Percentiles rank a stretch among this genome's conserved stretches.
These are phyloP conservation scores for Prinia subflava DNA, from an alignment of 2,113 vertebrate species.

Conservation along the genomic window DNA sequence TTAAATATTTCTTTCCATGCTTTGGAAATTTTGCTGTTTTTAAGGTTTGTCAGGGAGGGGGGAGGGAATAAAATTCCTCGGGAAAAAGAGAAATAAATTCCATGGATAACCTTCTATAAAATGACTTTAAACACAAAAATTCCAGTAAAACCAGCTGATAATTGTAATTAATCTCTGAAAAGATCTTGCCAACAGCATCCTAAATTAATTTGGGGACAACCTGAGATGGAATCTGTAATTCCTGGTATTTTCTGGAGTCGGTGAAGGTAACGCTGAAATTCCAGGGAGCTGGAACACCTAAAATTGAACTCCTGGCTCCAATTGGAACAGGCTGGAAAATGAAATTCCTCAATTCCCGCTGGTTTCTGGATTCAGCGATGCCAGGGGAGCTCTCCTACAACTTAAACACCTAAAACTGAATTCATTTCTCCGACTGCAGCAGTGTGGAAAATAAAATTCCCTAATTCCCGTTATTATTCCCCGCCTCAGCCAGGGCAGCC, in stretches of 20 bases:
- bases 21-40: background rate
- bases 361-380: too few relatives aligned
- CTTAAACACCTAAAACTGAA: background rate
- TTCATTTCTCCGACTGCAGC: too few relatives aligned
- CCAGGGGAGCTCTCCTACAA: background rate
- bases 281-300: background rate
- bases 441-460: background rate
- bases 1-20: slow-evolving; percentile 28
- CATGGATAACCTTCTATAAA: background rate
- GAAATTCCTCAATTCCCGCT: background rate
- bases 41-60: background rate
- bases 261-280: background rate
- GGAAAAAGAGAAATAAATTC: background rate
- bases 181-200: background rate
- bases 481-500: too few relatives aligned
- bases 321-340: background rate
- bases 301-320: background rate
- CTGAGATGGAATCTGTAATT: background rate
- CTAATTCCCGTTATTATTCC: background rate
- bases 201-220: background rate
- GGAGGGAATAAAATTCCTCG: too few relatives aligned
- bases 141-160: background rate
- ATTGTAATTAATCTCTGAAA: background rate
- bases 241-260: background rate
- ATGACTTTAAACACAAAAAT: background rate